Evolutionary conservation across 2,797 vertebrate genomes (phyloP), one percentile per base, ranked within the genome.

Genomic region (Nyctibius grandis): DNA sequence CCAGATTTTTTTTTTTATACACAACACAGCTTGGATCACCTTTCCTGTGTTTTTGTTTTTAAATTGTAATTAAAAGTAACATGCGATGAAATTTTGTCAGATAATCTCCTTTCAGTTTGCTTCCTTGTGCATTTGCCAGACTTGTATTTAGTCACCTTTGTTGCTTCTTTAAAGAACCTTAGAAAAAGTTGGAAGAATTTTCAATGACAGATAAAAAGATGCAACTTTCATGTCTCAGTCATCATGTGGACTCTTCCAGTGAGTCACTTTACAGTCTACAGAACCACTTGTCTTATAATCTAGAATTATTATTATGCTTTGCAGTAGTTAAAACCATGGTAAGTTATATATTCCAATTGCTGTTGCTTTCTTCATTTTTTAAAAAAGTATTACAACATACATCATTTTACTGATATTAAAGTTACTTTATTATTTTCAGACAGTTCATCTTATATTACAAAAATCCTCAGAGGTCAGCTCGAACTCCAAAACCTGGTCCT

Each of bases 401-500:
- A 23, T 65, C 2, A 47, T 57, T 91, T 86, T 86, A 93, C 34
- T 65, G 82, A 88, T 31, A 81, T 89, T 84, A n/a, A 91, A 94
- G 67, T 79, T 56, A 87, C 40, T 96, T 97, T 96, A 95, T 96
- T 97, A 9, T 77, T 93, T 96, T 89, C 74, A 85, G 60, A 83
- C 38, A 88, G 63, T 89, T 95, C 29, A 85, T 85, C 34, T 63
- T 82, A 42, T 34, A 51, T 96, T 95, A 94, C 80, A 96, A 89
- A 95, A 95, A 78, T 57, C 63, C 85, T 98, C 97, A 99, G 95
- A 99, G 98, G 94, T 99, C 99, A 34, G 98, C 40, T 98, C 99
- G 98, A 56, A 99, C 98, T 88, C 99, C 99, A 90, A 99, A 98
- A 33, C 99, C 99, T 56, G 99, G 99, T 96, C 99, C 99, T 95